Base-by-base conservation (phyloP, 2,888 invertebrate species). In the Megastigmus dorsalis region DNA sequence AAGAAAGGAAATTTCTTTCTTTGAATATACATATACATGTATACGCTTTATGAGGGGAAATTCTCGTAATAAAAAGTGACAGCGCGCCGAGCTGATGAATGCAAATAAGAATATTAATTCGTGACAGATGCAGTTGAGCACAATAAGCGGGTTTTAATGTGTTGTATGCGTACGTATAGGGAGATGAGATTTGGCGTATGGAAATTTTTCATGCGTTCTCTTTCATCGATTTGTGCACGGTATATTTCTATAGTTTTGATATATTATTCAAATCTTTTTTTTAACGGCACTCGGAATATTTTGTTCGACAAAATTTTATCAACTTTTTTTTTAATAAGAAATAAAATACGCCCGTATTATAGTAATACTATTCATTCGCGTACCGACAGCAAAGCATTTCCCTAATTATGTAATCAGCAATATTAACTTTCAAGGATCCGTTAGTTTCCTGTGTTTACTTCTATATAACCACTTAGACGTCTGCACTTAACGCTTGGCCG, bases 1-100 rank as follows among this genome's bases (percentile, higher is more conserved):
- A 62, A 66, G 36, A 75, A 48, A 72, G 70, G 54, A 67, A 73
- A 73, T 69, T 65, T 74, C 59, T 41, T 68, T 43, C 26, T 50
- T 50, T 26, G 23, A 9, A 52, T 50, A 50, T 10, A n/a, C 50
- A 9, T 20, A n/a, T n/a, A 41, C 57, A 10, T 6, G 28, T n/a
- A 30, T 9, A 10, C 50, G 59, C 60, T 60, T 67, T 66, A 54
- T 20, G 9, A 26, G 48, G 48, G 23, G 26, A 30, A 43, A 52
- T 1, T n/a, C 5, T 20, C n/a, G 54, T 26, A 62, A 33, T 41
- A 23, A 18, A 69, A 50, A 10, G 26, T 36, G n/a, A 59, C 33
- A 30, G 45, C 66, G 36, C 66, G 36, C 38, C 26, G 30, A 55
- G 65, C 43, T 67, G 59, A 68, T 75, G 63, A 71, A 66, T 15